A percentile compares a stretch with the other conserved stretches of the same genome.
Evolutionary conservation across 2,888 invertebrate genomes (phyloP).

Genomic region (Spodoptera picta): DNA sequence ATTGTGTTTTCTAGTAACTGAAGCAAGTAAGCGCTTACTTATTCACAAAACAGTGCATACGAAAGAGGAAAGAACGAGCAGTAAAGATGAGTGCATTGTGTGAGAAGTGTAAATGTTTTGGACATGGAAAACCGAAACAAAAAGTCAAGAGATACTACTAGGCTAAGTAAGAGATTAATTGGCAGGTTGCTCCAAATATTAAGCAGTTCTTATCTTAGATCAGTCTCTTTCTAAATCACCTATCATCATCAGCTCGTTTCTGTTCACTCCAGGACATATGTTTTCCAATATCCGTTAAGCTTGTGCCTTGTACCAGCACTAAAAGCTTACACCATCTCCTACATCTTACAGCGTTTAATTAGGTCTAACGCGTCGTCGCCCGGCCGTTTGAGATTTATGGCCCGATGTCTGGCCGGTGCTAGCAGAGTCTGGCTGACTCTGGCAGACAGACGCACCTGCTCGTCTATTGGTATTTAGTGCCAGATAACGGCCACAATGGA

Average conservation of each 20-base stretch:
- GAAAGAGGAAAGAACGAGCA: too few species aligned
- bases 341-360: slow-evolving; percentile 75
- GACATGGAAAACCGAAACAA: too few species aligned
- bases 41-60: too few species aligned
- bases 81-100: too few species aligned
- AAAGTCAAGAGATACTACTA: too few species aligned
- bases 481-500: slow-evolving; percentile 48
- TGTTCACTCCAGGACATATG: background rate
- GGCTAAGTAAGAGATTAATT: too few species aligned
- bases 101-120: too few species aligned
- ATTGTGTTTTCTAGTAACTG: too few species aligned
- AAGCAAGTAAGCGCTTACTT: too few species aligned
- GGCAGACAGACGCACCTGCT: slow-evolving; percentile 44
- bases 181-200: background rate
- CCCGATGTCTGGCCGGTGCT: slow-evolving; percentile 21
- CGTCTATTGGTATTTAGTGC: slow-evolving; percentile 31
- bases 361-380: slow-evolving; percentile 74
- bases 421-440: slow-evolving; percentile 27
- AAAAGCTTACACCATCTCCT: slow-evolving; percentile 62
- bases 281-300: background rate
- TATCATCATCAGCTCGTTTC: too few species aligned
- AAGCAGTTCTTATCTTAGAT: too few species aligned
- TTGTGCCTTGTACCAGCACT: slow-evolving; percentile 11
- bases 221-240: too few species aligned
- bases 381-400: slow-evolving; percentile 69